phyloP scores from a whole-genome alignment of 2,888 invertebrate species.

The Drosophila phalerata region DNA sequence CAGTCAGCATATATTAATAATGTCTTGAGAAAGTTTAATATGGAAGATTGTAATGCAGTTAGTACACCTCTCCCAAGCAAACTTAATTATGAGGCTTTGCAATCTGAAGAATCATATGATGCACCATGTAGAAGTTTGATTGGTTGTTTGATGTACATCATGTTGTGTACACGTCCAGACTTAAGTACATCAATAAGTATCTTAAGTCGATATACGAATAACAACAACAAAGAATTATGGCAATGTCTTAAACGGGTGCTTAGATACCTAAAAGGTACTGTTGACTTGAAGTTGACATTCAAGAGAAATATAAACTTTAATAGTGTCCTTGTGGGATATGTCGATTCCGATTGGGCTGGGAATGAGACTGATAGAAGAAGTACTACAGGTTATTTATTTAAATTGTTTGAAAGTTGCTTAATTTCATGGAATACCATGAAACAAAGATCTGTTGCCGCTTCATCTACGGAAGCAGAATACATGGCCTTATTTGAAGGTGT shows the following conservation, averaged over 20 bases:
- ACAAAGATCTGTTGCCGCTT: constrained; percentile 42
- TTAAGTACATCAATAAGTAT: constrained; percentile 47
- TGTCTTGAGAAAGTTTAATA: not conserved
- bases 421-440: not conserved
- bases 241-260: constrained; percentile 51
- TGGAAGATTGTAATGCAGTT: constrained; percentile 33
- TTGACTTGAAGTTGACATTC: constrained; percentile 22
- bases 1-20: constrained; percentile 18
- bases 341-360: constrained; percentile 58
- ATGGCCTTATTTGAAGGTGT: constrained; percentile 14
- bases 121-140: constrained; percentile 41
- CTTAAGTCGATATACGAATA: constrained; percentile 54
- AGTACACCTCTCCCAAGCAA: constrained; percentile 25
- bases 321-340: constrained; percentile 31
- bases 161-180: constrained; percentile 53
- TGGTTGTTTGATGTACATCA: constrained; percentile 47
- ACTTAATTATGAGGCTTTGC: constrained; percentile 22
- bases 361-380: constrained; percentile 49
- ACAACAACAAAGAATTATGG: constrained; percentile 61
- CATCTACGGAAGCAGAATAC: constrained; percentile 47
- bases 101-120: constrained; percentile 3
- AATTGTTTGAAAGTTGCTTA: constrained; percentile 47
- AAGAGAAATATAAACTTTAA: constrained; percentile 6
- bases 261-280: constrained; percentile 39
- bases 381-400: constrained; percentile 50